A percentile compares a stretch with the other conserved stretches of the same genome.
Evolutionary conservation across 2,113 vertebrate species (phyloP).

Genomic region (Tychaedon coryphoeus): DNA sequence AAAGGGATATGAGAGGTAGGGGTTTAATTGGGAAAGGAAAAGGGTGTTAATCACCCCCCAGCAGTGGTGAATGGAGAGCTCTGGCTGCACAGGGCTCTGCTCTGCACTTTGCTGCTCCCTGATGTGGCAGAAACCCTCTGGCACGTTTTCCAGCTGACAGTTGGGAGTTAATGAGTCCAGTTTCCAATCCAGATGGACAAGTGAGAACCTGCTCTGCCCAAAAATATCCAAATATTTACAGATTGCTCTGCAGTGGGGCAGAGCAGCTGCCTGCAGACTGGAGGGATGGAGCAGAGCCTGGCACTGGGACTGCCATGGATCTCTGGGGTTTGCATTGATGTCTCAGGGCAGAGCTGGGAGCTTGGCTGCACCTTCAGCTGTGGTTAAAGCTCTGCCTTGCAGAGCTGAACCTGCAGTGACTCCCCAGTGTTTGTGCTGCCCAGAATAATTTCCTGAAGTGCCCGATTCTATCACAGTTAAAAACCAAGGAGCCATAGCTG

Average conservation of each 20-base stretch:
- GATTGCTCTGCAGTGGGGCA: not conserved
- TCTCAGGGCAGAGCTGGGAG: not conserved
- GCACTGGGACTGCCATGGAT: fast-evolving
- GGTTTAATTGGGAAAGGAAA: not conserved
- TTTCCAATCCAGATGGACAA: not conserved
- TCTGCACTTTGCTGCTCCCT: not conserved
- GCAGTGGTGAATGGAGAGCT: not conserved
- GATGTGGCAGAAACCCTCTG: not conserved
- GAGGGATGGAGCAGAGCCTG: not conserved
- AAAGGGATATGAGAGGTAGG: not conserved
- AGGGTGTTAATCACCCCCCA: not conserved
- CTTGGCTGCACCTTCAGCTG: not conserved
- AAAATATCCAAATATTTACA: not conserved
- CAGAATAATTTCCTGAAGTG: constrained; percentile 3
- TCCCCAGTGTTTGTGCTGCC: not conserved
- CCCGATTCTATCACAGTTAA: not conserved
- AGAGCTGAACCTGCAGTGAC: not conserved
- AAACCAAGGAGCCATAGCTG: not conserved
- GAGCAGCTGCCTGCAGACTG: not conserved
- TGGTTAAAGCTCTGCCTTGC: not conserved
- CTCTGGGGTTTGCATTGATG: not conserved
- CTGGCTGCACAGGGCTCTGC: not conserved
- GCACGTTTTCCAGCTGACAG: not conserved
- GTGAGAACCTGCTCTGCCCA: not conserved
- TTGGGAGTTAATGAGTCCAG: not conserved